Percentiles rank a stretch among this genome's conserved stretches.
Conservation (phyloP, 2,888 invertebrate species). For the Stenodema calcarata region DNA sequence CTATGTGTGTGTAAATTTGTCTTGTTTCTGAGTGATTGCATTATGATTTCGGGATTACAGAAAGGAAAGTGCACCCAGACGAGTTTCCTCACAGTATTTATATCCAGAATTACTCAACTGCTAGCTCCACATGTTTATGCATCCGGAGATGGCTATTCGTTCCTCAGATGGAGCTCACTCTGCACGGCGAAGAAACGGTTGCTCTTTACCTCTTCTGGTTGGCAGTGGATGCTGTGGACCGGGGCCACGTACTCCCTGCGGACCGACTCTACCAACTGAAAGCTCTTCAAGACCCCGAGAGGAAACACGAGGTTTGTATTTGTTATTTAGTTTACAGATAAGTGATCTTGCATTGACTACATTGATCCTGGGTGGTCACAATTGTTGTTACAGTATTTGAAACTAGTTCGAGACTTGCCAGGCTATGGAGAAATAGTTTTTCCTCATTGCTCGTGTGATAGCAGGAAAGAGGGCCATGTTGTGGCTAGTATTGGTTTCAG, state of each 20-base stretch:
- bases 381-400: slow-evolving; percentile 70
- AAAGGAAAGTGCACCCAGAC: slow-evolving; percentile 88
- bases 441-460: slow-evolving; percentile 93
- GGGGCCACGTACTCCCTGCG: slow-evolving; percentile 87
- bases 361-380: slow-evolving; percentile 5
- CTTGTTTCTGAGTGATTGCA: background rate
- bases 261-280: slow-evolving; percentile 95
- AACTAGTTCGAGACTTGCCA: slow-evolving; percentile 81
- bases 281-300: slow-evolving; percentile 88
- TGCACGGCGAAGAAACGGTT: slow-evolving; percentile 74
- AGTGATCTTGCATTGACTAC: background rate
- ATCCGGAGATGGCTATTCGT: slow-evolving; percentile 89
- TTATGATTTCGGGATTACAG: slow-evolving; percentile 63
- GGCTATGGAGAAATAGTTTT: slow-evolving; percentile 95
- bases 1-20: no score
- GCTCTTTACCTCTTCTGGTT: slow-evolving; percentile 89
- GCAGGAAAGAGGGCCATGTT: slow-evolving; percentile 86
- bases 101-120: slow-evolving; percentile 98
- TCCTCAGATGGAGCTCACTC: slow-evolving; percentile 71
- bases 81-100: slow-evolving; percentile 98
- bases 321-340: background rate
- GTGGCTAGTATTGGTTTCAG: slow-evolving; percentile 73
- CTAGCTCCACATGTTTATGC: slow-evolving; percentile 91
- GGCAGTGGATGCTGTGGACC: slow-evolving; percentile 94
- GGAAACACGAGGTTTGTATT: slow-evolving; percentile 73